Percentiles rank a stretch among this genome's conserved stretches.
phyloP scores from a whole-genome alignment of 2,888 invertebrate genomes.

The Lochmaea capreae region DNA sequence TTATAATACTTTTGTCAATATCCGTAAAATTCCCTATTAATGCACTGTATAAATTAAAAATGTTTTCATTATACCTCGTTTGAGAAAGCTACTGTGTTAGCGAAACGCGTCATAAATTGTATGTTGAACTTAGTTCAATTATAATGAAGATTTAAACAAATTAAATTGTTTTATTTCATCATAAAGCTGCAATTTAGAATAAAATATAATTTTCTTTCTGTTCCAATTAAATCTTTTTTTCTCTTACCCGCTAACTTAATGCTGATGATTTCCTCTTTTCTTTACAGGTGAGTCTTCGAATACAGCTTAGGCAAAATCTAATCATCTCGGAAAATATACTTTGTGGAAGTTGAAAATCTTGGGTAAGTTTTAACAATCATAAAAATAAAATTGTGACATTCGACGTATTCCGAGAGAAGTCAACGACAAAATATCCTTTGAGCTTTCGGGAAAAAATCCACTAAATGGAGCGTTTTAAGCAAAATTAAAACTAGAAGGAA shows the following conservation, averaged over 20 bases:
- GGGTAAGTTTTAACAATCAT: constrained; percentile 18
- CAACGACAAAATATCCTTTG: constrained; percentile 29
- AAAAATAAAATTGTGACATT: constrained; percentile 24
- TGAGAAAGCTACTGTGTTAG: too few species aligned
- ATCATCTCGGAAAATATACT: constrained; percentile 13
- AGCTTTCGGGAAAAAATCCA: constrained; percentile 22
- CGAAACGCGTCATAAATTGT: too few species aligned
- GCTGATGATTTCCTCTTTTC: constrained; percentile 7
- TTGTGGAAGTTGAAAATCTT: constrained; percentile 8
- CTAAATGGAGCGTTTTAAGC: constrained; percentile 38
- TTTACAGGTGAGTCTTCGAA: constrained; percentile 6
- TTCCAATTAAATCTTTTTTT: background rate
- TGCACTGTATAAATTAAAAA: too few species aligned
- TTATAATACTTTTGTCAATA: too few species aligned
- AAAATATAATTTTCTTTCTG: constrained; percentile 1
- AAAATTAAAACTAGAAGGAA: constrained; percentile 35
- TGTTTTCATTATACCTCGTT: too few species aligned
- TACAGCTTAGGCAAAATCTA: background rate
- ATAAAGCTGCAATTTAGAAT: background rate
- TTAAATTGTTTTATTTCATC: too few species aligned
- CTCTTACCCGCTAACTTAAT: background rate
- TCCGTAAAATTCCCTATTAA: too few species aligned
- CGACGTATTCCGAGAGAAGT: constrained; percentile 12
- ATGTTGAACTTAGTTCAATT: too few species aligned
- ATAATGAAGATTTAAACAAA: too few species aligned